phyloP scores from a whole-genome alignment of 2,888 invertebrate genomes.

The Pristionchus entomophagus region DNA sequence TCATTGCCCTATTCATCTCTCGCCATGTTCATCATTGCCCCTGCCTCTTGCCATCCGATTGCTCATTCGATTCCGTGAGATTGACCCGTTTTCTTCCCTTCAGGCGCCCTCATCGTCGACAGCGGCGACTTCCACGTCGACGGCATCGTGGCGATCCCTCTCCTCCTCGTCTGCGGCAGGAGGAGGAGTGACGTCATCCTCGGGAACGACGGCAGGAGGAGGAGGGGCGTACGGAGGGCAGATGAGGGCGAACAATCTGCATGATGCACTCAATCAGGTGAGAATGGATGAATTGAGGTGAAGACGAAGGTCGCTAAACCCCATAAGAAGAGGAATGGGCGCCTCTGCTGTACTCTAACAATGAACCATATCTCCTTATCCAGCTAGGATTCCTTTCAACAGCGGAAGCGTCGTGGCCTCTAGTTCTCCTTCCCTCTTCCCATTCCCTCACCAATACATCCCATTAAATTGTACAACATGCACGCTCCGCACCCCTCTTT shows the following conservation, averaged over 20 bases:
- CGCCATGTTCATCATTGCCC: too few relatives aligned
- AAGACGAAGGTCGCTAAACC: not conserved
- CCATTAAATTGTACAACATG: too few relatives aligned
- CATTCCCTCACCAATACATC: not conserved
- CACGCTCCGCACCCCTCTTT: not conserved
- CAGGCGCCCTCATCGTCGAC: not conserved
- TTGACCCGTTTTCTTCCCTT: not conserved
- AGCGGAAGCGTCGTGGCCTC: too few relatives aligned
- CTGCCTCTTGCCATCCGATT: too few relatives aligned
- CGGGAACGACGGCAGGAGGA: not conserved
- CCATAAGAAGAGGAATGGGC: not conserved
- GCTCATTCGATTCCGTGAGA: too few relatives aligned
- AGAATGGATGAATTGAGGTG: too few relatives aligned
- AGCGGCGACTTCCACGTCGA: not conserved
- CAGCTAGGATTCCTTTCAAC: too few relatives aligned
- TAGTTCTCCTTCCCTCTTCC: not conserved
- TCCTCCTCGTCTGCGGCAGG: not conserved
- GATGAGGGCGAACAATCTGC: not conserved
- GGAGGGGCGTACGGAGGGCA: not conserved
- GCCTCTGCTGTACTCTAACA: not conserved
- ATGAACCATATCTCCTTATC: not conserved
- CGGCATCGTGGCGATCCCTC: not conserved
- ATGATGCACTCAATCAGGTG: slow-evolving; percentile 14
- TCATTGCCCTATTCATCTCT: not conserved
- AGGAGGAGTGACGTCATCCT: not conserved